Evolutionary conservation across 2,888 invertebrate genomes (phyloP), one percentile per base, ranked within the genome.

Genomic region (Chrysotoxum bicinctum): DNA sequence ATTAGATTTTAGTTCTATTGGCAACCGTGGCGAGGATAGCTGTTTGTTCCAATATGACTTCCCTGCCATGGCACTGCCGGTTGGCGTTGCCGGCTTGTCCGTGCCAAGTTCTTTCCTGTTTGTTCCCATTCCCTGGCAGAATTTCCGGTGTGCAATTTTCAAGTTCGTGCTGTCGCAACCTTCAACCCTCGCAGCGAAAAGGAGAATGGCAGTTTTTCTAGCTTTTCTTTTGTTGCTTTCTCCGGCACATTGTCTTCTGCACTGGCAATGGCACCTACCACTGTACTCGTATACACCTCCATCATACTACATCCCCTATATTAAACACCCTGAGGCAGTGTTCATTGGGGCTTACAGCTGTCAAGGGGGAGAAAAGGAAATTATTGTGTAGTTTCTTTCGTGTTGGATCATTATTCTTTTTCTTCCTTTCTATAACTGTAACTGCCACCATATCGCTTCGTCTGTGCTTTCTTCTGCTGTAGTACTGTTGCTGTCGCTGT

Each of bases 151-250:
- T 80, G 60, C 84, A 75, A 77, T 81, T 85, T 85, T 85, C 85
- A 85, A 85, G 85, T 85, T 85, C 85, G 81, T 73, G 68, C 54
- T 85, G 77, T 81, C 81, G 81, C 85, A 85, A 85, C 80, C 85
- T 85, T 85, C 85, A 85, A 81, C 81, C 81, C 85, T 56, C 76
- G 30, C 62, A 73, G 62, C 64, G 50, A 60, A 66, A 19, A 54
- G 48, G 54, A 48, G 69, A 52, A 75, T 66, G 54, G 64, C 50
- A 50, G 62, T 64, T 26, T 9, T 40, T 77, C 70, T 64, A 23
- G 37, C 14, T 45, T 21, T 35, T 3, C 30, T 21, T 48, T 48
- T 50, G 32, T 32, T 48, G 69, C 74, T 78, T 66, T 66, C 78
- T 21, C 54, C 56, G 58, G 60, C 35, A 76, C 72, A 76, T 68